phyloP scores from a whole-genome alignment of 2,888 invertebrate species.

The Pogonocherus hispidulus region DNA sequence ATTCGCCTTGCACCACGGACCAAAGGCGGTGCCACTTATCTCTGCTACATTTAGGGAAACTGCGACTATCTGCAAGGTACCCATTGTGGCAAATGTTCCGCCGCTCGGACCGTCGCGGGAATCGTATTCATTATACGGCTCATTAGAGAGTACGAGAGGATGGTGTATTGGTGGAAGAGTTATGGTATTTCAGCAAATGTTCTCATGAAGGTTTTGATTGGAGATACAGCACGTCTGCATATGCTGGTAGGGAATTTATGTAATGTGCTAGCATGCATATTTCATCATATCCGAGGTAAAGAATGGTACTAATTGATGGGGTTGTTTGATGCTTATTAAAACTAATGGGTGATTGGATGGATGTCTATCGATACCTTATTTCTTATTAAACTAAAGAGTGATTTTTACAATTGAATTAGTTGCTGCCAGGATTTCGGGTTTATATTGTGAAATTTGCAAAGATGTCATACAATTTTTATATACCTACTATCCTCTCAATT shows the following conservation, averaged over 20 bases:
- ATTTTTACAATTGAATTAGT: too few species aligned
- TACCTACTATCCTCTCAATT: too few species aligned
- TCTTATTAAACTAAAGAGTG: too few species aligned
- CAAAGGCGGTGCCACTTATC: constrained; percentile 58
- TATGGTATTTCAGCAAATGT: constrained; percentile 15
- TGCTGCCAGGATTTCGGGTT: too few species aligned
- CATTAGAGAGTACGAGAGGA: constrained; percentile 39
- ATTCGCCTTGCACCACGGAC: constrained; percentile 58
- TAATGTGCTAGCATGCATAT: constrained; percentile 3
- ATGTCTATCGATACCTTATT: too few species aligned
- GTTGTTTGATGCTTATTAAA: too few species aligned
- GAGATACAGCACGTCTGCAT: constrained; percentile 24
- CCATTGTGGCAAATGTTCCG: constrained; percentile 46
- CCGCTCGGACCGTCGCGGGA: constrained; percentile 38
- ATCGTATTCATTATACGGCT: constrained; percentile 49
- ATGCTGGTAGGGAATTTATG: constrained; percentile 7
- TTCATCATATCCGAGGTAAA: not conserved
- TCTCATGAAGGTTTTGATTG: constrained; percentile 24
- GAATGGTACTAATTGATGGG: constrained; percentile 16
- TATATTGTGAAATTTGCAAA: too few species aligned
- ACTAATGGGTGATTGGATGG: too few species aligned
- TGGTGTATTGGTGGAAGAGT: constrained; percentile 20
- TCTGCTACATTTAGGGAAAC: constrained; percentile 58
- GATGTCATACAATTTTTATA: too few species aligned
- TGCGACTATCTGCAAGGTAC: constrained; percentile 45